These are phyloP conservation scores for Pogonognathellus flavescens DNA, from an alignment of 1,140 invertebrate genomes.

Conservation along the genomic window DNA sequence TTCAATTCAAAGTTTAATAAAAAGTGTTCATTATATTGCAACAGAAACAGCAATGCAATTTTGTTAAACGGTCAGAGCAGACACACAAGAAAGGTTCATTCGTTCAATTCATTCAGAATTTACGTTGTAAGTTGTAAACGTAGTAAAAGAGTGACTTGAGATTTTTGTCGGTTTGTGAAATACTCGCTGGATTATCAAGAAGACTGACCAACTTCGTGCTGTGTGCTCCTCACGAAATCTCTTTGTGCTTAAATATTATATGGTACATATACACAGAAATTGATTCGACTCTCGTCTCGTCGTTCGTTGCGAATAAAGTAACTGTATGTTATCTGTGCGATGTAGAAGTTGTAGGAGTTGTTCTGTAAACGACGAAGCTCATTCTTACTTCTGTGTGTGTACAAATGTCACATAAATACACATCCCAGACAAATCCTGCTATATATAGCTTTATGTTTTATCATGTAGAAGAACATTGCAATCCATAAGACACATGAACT, in stretches of 20 bases:
- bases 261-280: neutral
- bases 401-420: constrained; percentile 26
- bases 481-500: neutral
- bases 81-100: neutral
- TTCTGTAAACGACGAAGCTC: neutral
- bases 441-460: too few species aligned
- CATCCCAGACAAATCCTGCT: neutral
- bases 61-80: neutral
- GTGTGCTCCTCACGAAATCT: constrained; percentile 30
- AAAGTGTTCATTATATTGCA: neutral
- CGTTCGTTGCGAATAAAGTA: neutral
- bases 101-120: neutral
- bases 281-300: neutral
- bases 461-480: too few species aligned
- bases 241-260: neutral
- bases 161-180: constrained; percentile 39
- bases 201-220: constrained; percentile 46
- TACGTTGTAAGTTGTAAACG: neutral
- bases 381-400: neutral
- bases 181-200: constrained; percentile 2
- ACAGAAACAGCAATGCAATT: neutral
- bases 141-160: constrained; percentile 28
- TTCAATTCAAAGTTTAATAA: too few species aligned
- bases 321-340: neutral
- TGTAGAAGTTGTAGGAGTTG: neutral